Percentiles rank a stretch among this genome's conserved stretches.
These are phyloP conservation scores for Thumatha senex DNA, from an alignment of 2,888 invertebrate genomes.

Conservation along the genomic window DNA sequence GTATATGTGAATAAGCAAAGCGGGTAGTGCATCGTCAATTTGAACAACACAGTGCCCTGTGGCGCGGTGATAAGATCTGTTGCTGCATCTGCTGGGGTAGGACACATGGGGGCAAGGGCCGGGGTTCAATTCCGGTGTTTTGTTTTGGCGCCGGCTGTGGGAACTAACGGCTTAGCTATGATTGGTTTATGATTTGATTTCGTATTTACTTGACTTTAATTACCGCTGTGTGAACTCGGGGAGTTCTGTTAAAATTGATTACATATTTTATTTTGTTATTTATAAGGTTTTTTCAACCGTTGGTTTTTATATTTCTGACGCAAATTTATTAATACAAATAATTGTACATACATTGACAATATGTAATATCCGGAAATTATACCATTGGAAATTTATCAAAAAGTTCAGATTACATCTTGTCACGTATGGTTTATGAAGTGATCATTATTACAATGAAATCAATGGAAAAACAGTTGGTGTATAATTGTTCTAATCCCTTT, in stretches of 20 bases:
- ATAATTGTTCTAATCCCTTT: background rate
- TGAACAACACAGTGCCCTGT: conserved; percentile 71
- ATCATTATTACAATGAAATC: conserved; percentile 9
- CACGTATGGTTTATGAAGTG: conserved; percentile 12
- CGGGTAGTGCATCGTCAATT: conserved; percentile 61
- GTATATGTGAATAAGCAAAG: conserved; percentile 56
- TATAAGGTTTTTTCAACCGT: no score
- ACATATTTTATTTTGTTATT: conserved; percentile 9
- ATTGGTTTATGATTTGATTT: conserved; percentile 75
- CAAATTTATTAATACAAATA: no score
- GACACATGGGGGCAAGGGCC: conserved; percentile 53
- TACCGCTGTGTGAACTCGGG: conserved; percentile 25
- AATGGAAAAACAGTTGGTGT: background rate
- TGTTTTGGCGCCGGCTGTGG: conserved; percentile 67
- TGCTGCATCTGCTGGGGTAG: conserved; percentile 72
- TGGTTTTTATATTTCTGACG: no score
- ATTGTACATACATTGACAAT: no score
- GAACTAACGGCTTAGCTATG: conserved; percentile 56
- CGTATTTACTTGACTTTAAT: conserved; percentile 42
- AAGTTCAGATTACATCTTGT: conserved; percentile 3
- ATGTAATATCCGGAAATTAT: conserved; percentile 1
- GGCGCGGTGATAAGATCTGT: conserved; percentile 74
- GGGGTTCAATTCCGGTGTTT: conserved; percentile 74
- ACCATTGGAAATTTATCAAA: conserved; percentile 3
- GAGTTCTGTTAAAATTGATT: conserved; percentile 21